A percentile compares a stretch with the other conserved stretches of the same genome.
Evolutionary conservation across 1,140 invertebrate species (phyloP).

Genomic region (Penaeus japonicus): DNA sequence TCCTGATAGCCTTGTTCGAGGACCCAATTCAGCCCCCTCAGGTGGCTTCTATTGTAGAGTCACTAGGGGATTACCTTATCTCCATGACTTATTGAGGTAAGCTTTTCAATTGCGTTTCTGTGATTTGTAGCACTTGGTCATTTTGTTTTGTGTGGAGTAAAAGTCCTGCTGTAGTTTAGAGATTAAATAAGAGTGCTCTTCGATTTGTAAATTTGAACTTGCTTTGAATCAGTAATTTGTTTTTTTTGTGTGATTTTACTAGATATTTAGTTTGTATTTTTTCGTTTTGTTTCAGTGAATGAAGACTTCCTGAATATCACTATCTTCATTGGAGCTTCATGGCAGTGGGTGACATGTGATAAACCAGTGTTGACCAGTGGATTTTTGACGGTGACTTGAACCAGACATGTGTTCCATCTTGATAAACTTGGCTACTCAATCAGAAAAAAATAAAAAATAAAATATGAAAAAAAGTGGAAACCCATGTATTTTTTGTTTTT

Average conservation of each 20-base stretch:
- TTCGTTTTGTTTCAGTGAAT: constrained; percentile 35
- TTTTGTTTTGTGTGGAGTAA: too few species aligned
- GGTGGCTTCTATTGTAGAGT: constrained; percentile 56
- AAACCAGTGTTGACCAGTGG: constrained; percentile 53
- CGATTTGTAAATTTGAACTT: too few species aligned
- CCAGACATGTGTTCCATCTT: constrained; percentile 28
- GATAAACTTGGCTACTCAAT: constrained; percentile 28
- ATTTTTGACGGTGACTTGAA: constrained; percentile 49
- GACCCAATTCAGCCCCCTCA: constrained; percentile 58
- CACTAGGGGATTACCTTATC: constrained; percentile 58
- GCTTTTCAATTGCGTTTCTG: neutral
- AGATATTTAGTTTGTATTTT: neutral
- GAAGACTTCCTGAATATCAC: constrained; percentile 45
- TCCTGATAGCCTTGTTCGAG: constrained; percentile 55
- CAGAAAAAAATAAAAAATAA: constrained; percentile 32
- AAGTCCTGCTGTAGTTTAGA: too few species aligned
- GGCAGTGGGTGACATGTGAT: constrained; percentile 55
- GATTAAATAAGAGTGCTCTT: too few species aligned
- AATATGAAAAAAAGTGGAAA: constrained; percentile 34
- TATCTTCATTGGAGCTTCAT: constrained; percentile 44
- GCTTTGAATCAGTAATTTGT: too few species aligned
- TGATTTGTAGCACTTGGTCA: neutral
- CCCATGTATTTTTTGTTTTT: constrained; percentile 20
- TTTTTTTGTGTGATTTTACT: neutral
- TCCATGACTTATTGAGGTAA: constrained; percentile 56